Base-by-base conservation (phyloP, 2,113 vertebrate genomes). In the Gadus macrocephalus region DNA sequence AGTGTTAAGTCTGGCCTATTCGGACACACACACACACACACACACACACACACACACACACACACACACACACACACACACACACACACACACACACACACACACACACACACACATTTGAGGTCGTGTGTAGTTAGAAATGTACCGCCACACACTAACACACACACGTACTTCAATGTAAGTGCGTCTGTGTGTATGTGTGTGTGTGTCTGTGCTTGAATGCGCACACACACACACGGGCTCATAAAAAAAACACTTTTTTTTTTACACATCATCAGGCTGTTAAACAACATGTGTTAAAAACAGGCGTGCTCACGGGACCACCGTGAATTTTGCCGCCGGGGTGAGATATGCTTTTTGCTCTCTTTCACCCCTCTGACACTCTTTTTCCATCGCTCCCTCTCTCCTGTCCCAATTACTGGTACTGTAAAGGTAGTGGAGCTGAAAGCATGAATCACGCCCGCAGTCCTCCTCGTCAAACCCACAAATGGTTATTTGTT, bases 201-300 rank as follows among this genome's bases (percentile, higher is more conserved):
- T 15, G 15, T 27, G 62, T 14, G 62, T 16, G 25, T 27, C 25
- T 14, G 62, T 5, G 25, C 22, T 25, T 25, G 62, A 15, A 65
- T 35, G 42, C 42, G 42, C 42, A 49, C 42, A 49, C 8, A 49
- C 8, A 49, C 42, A 9, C 42, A 9, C 8, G 12, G 9, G 5
- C 74, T 78, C 67, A 20, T 80, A 82, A 83, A 84, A 81, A 64
- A 2, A 81, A 70, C 11, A 20, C 14, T 66, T 74, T 3, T 78
- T 78, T 79, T 78, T 79, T 81, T 81, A 69, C 77, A 78, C 82
- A 82, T 87, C 80, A 81, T 76, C 83, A 86, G 80, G 78, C 87
- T 89, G 81, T 83, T 86, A 85, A 83, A 80, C 64, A 67, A 60
- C 73, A 70, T 78, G 78, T 64, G 53, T 82, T 73, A 85, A 75